Conservation (phyloP, 1,140 invertebrate species). For the Eueides isabella region DNA sequence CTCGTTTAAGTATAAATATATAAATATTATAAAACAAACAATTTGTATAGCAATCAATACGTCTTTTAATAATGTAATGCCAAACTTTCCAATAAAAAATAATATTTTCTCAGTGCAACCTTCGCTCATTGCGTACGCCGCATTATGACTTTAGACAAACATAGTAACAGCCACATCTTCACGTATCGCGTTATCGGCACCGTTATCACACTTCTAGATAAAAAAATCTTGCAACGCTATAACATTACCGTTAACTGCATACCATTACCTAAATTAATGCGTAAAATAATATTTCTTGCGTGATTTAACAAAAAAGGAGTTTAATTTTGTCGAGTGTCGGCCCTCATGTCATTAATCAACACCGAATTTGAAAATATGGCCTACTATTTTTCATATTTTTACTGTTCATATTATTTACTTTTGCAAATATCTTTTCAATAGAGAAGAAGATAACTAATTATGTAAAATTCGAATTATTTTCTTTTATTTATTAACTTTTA, state of each 20-base stretch:
- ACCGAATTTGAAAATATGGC: slow-evolving; percentile 36
- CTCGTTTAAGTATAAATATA: too few species aligned
- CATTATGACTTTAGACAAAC: slow-evolving; percentile 24
- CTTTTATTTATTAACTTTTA: too few species aligned
- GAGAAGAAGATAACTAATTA: not conserved
- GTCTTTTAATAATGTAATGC: too few species aligned
- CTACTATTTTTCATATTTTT: slow-evolving; percentile 28
- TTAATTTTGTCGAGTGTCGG: slow-evolving; percentile 29
- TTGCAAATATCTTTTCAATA: not conserved
- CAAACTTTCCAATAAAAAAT: too few species aligned
- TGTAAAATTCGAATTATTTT: not conserved
- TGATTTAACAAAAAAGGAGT: slow-evolving; percentile 36
- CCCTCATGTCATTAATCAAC: slow-evolving; percentile 38
- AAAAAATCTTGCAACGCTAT: slow-evolving; percentile 17
- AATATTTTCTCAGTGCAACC: not conserved
- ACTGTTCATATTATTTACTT: slow-evolving; percentile 11
- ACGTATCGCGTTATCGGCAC: slow-evolving; percentile 23
- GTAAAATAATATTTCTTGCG: slow-evolving; percentile 14
- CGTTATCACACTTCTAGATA: slow-evolving; percentile 19
- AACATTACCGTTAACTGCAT: not conserved
- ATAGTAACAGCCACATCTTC: slow-evolving; percentile 20
- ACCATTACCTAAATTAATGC: slow-evolving; percentile 6
- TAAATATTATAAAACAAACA: too few species aligned
- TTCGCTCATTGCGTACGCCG: not conserved
- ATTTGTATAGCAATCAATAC: too few species aligned